These are phyloP conservation scores for Volucella inflata DNA, from an alignment of 2,888 invertebrate species.

Conservation along the genomic window DNA sequence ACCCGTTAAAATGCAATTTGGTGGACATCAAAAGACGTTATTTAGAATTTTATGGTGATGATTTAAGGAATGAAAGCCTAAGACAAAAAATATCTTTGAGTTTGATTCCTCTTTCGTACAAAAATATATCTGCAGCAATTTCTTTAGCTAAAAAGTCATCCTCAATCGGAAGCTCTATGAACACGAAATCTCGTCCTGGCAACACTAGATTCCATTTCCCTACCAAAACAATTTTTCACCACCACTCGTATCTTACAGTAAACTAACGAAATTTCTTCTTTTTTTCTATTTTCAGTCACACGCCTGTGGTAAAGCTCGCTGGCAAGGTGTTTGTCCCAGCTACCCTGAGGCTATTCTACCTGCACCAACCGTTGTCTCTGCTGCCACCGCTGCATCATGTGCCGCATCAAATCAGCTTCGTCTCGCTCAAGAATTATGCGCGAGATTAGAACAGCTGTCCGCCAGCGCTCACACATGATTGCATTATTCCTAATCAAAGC, in stretches of 20 bases:
- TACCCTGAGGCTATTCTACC: slow-evolving; percentile 81
- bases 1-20: too few species aligned
- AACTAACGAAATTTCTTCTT: slow-evolving; percentile 29
- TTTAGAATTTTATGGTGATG: too few species aligned
- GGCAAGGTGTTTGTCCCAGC: slow-evolving; percentile 88
- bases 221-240: neutral
- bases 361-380: slow-evolving; percentile 76
- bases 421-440: slow-evolving; percentile 85
- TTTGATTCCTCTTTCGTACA: too few species aligned
- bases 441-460: slow-evolving; percentile 85
- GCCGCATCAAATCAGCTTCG: slow-evolving; percentile 82
- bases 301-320: slow-evolving; percentile 88
- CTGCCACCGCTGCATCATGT: slow-evolving; percentile 78
- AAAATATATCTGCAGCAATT: too few species aligned
- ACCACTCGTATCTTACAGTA: neutral
- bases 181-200: neutral
- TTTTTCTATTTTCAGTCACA: slow-evolving; percentile 86
- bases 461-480: slow-evolving; percentile 83
- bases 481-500: slow-evolving; percentile 46
- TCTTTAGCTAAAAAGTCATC: too few species aligned
- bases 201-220: neutral
- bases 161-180: too few species aligned
- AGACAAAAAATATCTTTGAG: too few species aligned
- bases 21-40: too few species aligned
- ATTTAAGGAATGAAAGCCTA: too few species aligned